Evolutionary conservation across 23 tunicate genomes (phyloP).

Genomic region (Styela plicata): DNA sequence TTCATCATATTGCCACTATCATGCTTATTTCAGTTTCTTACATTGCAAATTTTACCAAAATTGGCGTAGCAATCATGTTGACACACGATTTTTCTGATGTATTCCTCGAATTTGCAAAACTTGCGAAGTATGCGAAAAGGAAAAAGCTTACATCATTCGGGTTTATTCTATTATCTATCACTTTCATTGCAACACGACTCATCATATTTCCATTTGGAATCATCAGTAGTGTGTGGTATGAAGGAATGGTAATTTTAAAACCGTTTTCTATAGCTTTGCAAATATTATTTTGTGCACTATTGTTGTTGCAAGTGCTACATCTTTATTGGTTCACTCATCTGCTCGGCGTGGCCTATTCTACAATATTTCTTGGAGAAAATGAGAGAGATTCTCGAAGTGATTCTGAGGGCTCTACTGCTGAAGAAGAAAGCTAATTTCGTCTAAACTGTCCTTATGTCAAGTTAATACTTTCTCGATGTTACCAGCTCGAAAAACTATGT

Average conservation of each 20-base stretch:
- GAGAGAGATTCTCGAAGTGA: constrained; percentile 11
- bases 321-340: constrained; percentile 16
- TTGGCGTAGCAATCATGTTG: constrained; percentile 3
- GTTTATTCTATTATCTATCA: background rate
- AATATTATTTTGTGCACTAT: background rate
- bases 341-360: background rate
- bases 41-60: constrained; percentile 9
- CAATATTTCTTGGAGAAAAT: background rate
- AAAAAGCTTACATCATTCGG: background rate
- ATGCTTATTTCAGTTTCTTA: constrained; percentile 20
- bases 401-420: constrained; percentile 12
- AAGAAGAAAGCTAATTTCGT: background rate
- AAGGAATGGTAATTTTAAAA: constrained; percentile 15
- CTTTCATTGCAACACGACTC: constrained; percentile 5
- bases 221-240: background rate
- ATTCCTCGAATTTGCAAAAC: constrained; percentile 25
- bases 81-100: constrained; percentile 30
- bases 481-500: no score
- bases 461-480: no score
- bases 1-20: constrained; percentile 27
- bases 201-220: constrained; percentile 17
- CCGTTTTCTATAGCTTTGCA: constrained; percentile 5
- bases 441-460: no score
- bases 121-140: constrained; percentile 5
- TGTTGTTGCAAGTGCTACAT: constrained; percentile 12